These are phyloP conservation scores for Neoaliturus tenellus DNA, from an alignment of 2,888 invertebrate genomes.

Conservation along the genomic window DNA sequence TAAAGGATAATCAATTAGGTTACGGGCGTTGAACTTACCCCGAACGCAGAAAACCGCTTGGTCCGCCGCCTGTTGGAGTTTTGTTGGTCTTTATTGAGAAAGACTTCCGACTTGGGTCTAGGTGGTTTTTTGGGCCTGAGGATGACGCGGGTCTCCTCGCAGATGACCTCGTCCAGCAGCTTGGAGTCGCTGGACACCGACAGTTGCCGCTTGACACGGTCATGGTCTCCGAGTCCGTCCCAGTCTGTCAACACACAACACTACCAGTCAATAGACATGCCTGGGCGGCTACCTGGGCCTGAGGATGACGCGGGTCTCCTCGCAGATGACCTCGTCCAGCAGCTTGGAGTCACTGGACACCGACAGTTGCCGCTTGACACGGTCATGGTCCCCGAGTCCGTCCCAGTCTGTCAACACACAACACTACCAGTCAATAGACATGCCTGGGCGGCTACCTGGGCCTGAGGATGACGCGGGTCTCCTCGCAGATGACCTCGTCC, in stretches of 20 bases:
- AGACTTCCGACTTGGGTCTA: slow-evolving; percentile 97
- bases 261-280: slow-evolving; percentile 71
- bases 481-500: slow-evolving; percentile 93
- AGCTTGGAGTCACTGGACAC: slow-evolving; percentile 95
- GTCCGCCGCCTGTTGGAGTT: slow-evolving; percentile 80
- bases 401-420: slow-evolving; percentile 79
- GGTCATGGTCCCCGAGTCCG: slow-evolving; percentile 80
- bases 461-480: slow-evolving; percentile 91
- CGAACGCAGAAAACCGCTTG: slow-evolving; percentile 97
- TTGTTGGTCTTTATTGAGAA: slow-evolving; percentile 83
- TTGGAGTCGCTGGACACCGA: slow-evolving; percentile 96
- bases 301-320: slow-evolving; percentile 92
- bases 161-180: slow-evolving; percentile 91
- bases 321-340: slow-evolving; percentile 92
- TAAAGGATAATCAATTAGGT: too few species aligned
- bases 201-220: slow-evolving; percentile 91
- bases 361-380: slow-evolving; percentile 92
- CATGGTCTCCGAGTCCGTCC: slow-evolving; percentile 79
- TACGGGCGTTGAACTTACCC: slow-evolving; percentile 89
- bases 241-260: slow-evolving; percentile 77
- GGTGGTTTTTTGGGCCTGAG: slow-evolving; percentile 94
- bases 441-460: slow-evolving; percentile 95
- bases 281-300: slow-evolving; percentile 94
- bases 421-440: too few species aligned
- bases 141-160: slow-evolving; percentile 92